phyloP scores from a whole-genome alignment of 2,113 vertebrate genomes.

The Lipotes vexillifer region DNA sequence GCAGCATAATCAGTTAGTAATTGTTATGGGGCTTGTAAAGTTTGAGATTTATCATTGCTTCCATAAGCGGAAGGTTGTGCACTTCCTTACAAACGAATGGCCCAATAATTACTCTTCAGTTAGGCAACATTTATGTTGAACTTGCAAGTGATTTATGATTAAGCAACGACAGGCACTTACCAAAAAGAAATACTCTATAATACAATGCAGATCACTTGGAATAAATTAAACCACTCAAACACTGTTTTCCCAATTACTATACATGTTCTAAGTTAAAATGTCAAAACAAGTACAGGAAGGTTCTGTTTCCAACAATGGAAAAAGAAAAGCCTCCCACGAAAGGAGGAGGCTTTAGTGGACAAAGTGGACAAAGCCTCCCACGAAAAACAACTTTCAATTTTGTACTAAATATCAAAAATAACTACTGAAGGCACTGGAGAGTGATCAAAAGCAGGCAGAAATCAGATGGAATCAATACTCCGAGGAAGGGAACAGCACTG shows the following conservation, averaged over 20 bases:
- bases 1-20: not conserved
- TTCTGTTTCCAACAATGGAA: not conserved
- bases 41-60: conserved; percentile 52
- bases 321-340: not conserved
- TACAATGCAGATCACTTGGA: not conserved
- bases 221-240: conserved; percentile 35
- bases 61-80: not conserved
- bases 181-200: conserved; percentile 32
- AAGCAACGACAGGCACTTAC: conserved; percentile 55
- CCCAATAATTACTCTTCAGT: conserved; percentile 61
- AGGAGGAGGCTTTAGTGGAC: not conserved
- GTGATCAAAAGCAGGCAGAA: not conserved
- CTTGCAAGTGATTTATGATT: conserved; percentile 59
- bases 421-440: not conserved
- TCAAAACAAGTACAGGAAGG: not conserved
- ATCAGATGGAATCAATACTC: not conserved
- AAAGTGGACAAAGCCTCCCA: not conserved
- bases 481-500: not conserved
- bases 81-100: conserved; percentile 68
- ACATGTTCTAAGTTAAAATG: not conserved
- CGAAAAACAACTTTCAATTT: not conserved
- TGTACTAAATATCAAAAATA: not conserved
- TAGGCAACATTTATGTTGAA: conserved; percentile 60
- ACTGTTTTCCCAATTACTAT: not conserved
- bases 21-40: not conserved